Percentiles rank a stretch among this genome's conserved stretches.
phyloP scores from a whole-genome alignment of 2,888 invertebrate genomes.

The Venustoraphidia nigricollis region DNA sequence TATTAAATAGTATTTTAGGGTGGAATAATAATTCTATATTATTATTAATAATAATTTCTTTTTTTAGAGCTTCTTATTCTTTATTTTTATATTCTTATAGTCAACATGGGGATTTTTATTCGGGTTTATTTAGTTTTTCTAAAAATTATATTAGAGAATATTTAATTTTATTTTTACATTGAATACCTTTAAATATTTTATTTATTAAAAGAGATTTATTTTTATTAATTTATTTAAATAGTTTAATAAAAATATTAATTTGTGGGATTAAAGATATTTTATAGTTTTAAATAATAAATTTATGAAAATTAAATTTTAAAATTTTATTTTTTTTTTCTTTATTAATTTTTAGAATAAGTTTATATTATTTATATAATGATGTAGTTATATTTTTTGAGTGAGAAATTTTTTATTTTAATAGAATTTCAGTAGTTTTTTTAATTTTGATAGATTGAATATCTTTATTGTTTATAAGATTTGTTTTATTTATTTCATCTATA shows the following conservation, averaged over 20 bases:
- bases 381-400: constrained; percentile 36
- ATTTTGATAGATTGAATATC: constrained; percentile 49
- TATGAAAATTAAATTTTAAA: constrained; percentile 32
- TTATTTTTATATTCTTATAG: constrained; percentile 45
- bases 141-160: constrained; percentile 35
- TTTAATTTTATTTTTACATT: constrained; percentile 45
- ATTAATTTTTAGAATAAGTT: constrained; percentile 22
- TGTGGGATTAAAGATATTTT: constrained; percentile 47
- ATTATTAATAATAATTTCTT: constrained; percentile 38
- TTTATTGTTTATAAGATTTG: constrained; percentile 45
- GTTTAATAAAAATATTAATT: constrained; percentile 50
- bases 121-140: constrained; percentile 33
- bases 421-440: constrained; percentile 31
- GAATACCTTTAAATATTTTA: constrained; percentile 44
- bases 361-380: constrained; percentile 34
- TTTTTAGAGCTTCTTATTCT: constrained; percentile 48
- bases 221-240: constrained; percentile 41
- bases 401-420: constrained; percentile 35
- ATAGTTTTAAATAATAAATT: constrained; percentile 30
- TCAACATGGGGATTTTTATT: constrained; percentile 42
- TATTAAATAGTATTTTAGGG: constrained; percentile 40
- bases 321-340: constrained; percentile 29
- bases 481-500: constrained; percentile 47
- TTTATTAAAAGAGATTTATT: constrained; percentile 37
- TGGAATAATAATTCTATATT: constrained; percentile 35